These are phyloP conservation scores for Calliphora vicina DNA, from an alignment of 1,140 invertebrate genomes.

Conservation along the genomic window DNA sequence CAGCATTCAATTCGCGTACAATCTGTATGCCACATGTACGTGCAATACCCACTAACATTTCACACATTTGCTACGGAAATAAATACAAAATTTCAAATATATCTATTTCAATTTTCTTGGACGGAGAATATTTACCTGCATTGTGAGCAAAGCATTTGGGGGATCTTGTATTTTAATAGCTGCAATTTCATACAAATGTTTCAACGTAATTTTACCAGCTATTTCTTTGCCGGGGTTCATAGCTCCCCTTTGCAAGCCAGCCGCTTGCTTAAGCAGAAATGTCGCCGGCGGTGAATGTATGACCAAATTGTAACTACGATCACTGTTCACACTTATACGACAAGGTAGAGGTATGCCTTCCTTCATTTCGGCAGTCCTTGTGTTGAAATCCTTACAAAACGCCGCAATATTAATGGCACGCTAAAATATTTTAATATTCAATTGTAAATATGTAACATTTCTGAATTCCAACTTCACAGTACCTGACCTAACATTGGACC, in stretches of 20 bases:
- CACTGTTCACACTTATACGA: conserved; percentile 82
- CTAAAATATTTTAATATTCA: conserved; percentile 65
- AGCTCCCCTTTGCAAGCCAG: conserved; percentile 85
- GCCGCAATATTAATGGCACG: conserved; percentile 93
- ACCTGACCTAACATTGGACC: conserved; percentile 92
- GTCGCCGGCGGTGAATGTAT: conserved; percentile 86
- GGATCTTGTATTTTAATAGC: conserved; percentile 91
- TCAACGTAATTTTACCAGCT: conserved; percentile 90
- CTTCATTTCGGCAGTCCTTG: conserved; percentile 90
- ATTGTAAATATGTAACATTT: conserved; percentile 7
- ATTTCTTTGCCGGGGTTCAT: conserved; percentile 83
- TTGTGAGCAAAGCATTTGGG: conserved; percentile 68
- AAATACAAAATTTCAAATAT: not conserved
- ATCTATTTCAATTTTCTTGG: not conserved
- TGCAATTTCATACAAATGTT: conserved; percentile 99
- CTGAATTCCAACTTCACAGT: not conserved
- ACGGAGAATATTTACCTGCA: conserved; percentile 49
- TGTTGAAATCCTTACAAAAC: conserved; percentile 99
- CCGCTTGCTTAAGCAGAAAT: conserved; percentile 94
- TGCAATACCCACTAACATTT: conserved; percentile 79
- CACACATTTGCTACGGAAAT: conserved; percentile 78
- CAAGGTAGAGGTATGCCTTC: conserved; percentile 90
- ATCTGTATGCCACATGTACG: conserved; percentile 86
- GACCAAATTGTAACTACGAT: conserved; percentile 84
- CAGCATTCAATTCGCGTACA: conserved; percentile 79